Conservation (phyloP, 2,113 vertebrate species). For the Amphilophus citrinellus region DNA sequence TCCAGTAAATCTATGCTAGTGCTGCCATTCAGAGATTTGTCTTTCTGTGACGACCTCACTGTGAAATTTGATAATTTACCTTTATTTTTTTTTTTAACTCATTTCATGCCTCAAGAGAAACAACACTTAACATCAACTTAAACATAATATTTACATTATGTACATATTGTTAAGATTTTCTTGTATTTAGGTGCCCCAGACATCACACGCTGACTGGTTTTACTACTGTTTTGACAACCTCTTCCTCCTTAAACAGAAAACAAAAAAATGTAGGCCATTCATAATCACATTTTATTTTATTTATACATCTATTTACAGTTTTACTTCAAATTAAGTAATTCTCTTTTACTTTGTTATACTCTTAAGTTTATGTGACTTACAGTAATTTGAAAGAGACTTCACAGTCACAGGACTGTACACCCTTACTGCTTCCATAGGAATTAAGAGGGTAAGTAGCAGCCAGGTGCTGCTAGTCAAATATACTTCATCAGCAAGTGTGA, state of each 20-base stretch:
- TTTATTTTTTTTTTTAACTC: background rate
- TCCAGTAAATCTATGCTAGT: background rate
- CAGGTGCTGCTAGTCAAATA: background rate
- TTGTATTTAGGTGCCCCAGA: background rate
- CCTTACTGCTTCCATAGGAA: background rate
- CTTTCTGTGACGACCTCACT: constrained; percentile 2
- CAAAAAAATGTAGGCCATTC: too few species aligned
- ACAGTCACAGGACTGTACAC: background rate
- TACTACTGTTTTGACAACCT: background rate
- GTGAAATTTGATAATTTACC: background rate
- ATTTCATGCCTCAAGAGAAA: background rate
- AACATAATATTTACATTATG: background rate
- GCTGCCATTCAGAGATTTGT: background rate
- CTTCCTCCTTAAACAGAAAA: too few species aligned
- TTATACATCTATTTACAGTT: too few species aligned
- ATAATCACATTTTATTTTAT: too few species aligned
- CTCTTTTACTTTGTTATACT: background rate
- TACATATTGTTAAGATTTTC: background rate
- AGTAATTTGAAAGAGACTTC: background rate
- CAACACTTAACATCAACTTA: background rate
- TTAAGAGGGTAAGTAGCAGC: background rate
- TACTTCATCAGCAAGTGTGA: background rate
- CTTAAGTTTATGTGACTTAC: background rate
- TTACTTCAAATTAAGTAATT: background rate
- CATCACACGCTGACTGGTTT: background rate